Conservation (phyloP, 30 jellyfish, hydroid and myxozoan species). For the Rhopilema esculentum region DNA sequence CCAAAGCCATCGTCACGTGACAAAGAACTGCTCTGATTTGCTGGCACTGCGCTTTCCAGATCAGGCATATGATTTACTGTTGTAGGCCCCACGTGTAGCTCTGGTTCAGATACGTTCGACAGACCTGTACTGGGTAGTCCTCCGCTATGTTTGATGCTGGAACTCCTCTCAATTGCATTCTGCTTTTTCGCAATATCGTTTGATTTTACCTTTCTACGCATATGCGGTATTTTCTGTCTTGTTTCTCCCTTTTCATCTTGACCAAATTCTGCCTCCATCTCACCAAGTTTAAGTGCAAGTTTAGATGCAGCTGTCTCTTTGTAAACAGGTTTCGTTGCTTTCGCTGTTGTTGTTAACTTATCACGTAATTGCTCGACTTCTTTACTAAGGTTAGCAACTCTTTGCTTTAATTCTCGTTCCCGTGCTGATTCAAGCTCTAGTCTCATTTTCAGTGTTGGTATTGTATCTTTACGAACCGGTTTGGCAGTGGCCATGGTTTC, state of each 20-base stretch:
- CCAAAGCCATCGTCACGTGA: constrained; percentile 13
- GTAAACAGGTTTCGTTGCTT: constrained; percentile 10
- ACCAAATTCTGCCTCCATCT: constrained; percentile 34
- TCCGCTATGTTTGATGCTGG: background rate
- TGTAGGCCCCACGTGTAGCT: constrained; percentile 14
- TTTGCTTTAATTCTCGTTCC: constrained; percentile 47
- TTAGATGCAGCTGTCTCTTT: constrained; percentile 63
- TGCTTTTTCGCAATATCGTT: constrained; percentile 50
- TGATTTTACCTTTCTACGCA: constrained; percentile 38
- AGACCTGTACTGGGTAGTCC: background rate
- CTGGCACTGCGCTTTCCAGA: background rate
- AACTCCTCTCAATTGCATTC: constrained; percentile 17
- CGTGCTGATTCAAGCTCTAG: constrained; percentile 37
- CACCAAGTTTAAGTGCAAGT: constrained; percentile 64
- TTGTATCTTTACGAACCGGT: constrained; percentile 60
- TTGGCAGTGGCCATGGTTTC: constrained; percentile 20
- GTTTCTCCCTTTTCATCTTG: background rate
- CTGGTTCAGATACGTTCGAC: constrained; percentile 27
- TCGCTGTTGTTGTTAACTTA: constrained; percentile 17
- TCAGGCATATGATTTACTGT: constrained; percentile 31
- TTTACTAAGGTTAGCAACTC: constrained; percentile 53
- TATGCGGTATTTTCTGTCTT: constrained; percentile 51
- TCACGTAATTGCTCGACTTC: constrained; percentile 37
- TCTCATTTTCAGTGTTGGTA: constrained; percentile 49
- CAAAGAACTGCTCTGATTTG: background rate